A percentile compares a stretch with the other conserved stretches of the same genome.
Conservation (phyloP, 92 coral and sea anemone genomes). For the Paragorgia papillata region DNA sequence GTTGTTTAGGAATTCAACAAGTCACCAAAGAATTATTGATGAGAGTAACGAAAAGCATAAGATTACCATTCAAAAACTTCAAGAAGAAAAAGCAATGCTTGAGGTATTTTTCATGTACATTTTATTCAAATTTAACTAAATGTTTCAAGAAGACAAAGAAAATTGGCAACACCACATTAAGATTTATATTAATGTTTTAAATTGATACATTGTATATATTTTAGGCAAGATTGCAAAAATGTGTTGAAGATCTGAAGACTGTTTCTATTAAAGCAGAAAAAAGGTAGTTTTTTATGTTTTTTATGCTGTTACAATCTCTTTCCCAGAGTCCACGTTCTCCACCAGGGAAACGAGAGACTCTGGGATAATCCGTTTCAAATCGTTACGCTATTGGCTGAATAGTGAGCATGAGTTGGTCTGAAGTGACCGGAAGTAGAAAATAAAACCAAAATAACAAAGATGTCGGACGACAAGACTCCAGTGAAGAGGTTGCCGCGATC, state of each 20-base stretch:
- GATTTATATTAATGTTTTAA: too few relatives aligned
- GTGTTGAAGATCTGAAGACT: slow-evolving; percentile 82
- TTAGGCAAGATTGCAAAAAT: slow-evolving; percentile 85
- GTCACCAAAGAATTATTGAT: slow-evolving; percentile 82
- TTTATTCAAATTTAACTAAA: slow-evolving; percentile 79
- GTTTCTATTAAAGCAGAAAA: slow-evolving; percentile 86
- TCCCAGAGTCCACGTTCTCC: too few relatives aligned
- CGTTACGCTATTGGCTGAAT: too few relatives aligned
- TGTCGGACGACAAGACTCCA: too few relatives aligned
- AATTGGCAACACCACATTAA: too few relatives aligned
- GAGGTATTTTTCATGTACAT: slow-evolving; percentile 65
- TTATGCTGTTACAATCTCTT: too few relatives aligned
- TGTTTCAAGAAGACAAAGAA: slow-evolving; percentile 82
- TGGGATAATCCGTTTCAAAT: too few relatives aligned
- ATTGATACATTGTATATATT: slow-evolving; percentile 3
- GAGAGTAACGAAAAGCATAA: slow-evolving; percentile 82
- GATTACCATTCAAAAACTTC: slow-evolving; percentile 86
- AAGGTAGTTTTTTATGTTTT: slow-evolving; percentile 53
- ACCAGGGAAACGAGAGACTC: too few relatives aligned
- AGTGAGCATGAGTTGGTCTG: too few relatives aligned
- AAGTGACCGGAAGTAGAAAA: too few relatives aligned
- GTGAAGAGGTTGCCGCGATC: too few relatives aligned
- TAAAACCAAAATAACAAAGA: too few relatives aligned
- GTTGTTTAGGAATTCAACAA: slow-evolving; percentile 66
- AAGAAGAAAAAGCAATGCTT: slow-evolving; percentile 89